phyloP scores from a whole-genome alignment of 2,113 vertebrate genomes.

The Anthoscopus minutus region DNA sequence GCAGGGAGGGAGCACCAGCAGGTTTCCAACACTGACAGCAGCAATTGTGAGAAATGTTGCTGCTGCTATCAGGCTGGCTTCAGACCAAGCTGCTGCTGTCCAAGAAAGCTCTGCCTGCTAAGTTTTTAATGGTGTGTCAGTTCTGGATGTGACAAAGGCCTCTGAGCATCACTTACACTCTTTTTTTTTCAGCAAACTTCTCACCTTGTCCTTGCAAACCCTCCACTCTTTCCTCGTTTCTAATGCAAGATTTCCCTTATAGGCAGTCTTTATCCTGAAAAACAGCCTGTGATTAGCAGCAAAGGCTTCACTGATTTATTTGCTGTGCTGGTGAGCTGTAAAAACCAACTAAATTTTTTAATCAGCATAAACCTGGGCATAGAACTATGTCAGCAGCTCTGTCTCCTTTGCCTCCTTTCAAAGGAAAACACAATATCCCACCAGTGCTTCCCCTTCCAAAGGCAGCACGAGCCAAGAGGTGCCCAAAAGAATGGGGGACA shows the following conservation, averaged over 20 bases:
- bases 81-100: background rate
- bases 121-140: background rate
- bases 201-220: background rate
- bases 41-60: background rate
- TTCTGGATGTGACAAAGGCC: background rate
- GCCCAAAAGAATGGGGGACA: background rate
- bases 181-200: background rate
- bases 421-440: background rate
- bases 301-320: background rate
- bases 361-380: background rate
- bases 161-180: background rate
- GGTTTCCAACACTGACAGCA: background rate
- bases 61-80: background rate
- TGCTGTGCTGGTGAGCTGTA: background rate
- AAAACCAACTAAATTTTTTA: background rate
- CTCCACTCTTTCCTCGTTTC: background rate
- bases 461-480: background rate
- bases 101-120: background rate
- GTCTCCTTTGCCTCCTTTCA: background rate
- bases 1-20: background rate
- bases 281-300: background rate
- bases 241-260: background rate
- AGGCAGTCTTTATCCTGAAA: background rate
- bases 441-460: background rate
- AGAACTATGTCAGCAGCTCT: background rate